Conservation (phyloP, 2,888 invertebrate species). For the Teleiodes luculella region DNA sequence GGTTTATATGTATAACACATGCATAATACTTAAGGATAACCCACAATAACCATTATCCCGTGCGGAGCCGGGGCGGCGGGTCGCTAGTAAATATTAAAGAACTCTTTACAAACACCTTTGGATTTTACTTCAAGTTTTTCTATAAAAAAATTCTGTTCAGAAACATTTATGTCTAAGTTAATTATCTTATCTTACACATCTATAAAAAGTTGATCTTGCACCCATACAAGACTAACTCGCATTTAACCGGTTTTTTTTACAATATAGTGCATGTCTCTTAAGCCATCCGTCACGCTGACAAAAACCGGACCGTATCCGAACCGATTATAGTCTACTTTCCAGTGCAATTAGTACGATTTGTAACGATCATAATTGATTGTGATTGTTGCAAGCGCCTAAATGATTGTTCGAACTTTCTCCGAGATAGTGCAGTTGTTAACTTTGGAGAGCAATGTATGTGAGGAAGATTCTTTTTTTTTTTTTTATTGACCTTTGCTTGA, state of each 20-base stretch:
- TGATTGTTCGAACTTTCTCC: slow-evolving; percentile 9
- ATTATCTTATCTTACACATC: background rate
- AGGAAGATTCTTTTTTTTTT: too few species aligned
- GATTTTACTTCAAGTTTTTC: too few species aligned
- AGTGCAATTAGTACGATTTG: slow-evolving; percentile 6
- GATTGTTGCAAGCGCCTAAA: background rate
- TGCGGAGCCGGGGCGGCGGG: too few species aligned
- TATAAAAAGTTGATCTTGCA: background rate
- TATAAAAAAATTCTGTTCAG: background rate
- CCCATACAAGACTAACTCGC: background rate
- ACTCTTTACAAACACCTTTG: too few species aligned
- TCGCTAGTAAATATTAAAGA: too few species aligned
- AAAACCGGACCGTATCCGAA: background rate
- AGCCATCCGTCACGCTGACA: background rate
- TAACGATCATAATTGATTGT: slow-evolving; percentile 10
- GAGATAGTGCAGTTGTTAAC: background rate
- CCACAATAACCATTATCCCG: too few species aligned
- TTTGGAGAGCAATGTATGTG: background rate
- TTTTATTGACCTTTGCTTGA: too few species aligned
- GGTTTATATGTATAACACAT: too few species aligned
- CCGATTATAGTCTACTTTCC: slow-evolving; percentile 5
- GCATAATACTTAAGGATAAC: too few species aligned
- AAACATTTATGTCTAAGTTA: background rate
- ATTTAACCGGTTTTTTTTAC: background rate
- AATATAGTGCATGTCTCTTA: background rate